Evolutionary conservation across 2,113 vertebrate species (phyloP), one percentile per base, ranked within the genome.

Genomic region (Arizona elegans): DNA sequence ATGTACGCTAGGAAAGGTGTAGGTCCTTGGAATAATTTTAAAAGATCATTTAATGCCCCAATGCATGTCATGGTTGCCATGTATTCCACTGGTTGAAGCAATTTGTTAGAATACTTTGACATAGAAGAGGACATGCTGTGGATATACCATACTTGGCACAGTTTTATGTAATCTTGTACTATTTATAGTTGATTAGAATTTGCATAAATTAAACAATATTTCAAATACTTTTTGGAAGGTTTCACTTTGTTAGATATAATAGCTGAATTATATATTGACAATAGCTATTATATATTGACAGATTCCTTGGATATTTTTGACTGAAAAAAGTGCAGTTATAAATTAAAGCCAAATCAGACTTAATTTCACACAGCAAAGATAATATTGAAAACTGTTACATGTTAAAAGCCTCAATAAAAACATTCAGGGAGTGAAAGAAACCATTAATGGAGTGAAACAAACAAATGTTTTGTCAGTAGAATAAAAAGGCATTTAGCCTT

Each of bases 1-100:
- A 24, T 90, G 53, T 47, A 29, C 23, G 2, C 6, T 92, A 50
- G 54, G 89, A n/a, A 26, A 93, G 90, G 33, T 12, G n/a, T 53
- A 7, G 12, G 52, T 33, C 2, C 13, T 8, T 89, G 23, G 89
- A 58, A 65, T 87, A 89, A 47, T 93, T 93, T 38, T 0, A 86
- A 93, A 93, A 94, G 43, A 59, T 5, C 94, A 94, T 93, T 94
- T 95, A 29, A 86, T 13, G 52, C 19, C n/a, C 24, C 8, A 24
- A 91, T 81, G 90, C 33, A 86, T 58, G 93, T 93, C 90, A 47
- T 93, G 24, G 2, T 87, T 70, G 29, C 65, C 65, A 33, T 70
- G 65, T 75, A 1, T 23, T 54, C 88, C 10, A 17, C 33, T 26
- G 3, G 70, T 47, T 54, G 12, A 70, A 24, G 29, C 10, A 89